These are phyloP conservation scores for human DNA, from an alignment of 2,113 vertebrate species.

Conservation along the genomic window GRCh38 chr5:22433501-22434000, in stretches of 20 bases:
- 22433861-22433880: background rate
- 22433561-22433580: background rate
- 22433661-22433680: background rate
- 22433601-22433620: background rate
- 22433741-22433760: background rate
- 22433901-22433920: background rate
- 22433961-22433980: background rate
- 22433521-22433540: background rate
- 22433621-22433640: background rate
- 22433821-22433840: background rate
- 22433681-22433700: background rate
- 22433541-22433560: background rate
- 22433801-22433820: background rate
- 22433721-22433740: background rate
- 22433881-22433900: background rate
- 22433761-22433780: background rate
- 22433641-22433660: background rate
- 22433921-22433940: background rate
- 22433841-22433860: background rate
- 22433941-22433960: background rate
- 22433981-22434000: background rate
- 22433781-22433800: background rate
- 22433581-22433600: background rate
- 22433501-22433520: background rate
- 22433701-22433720: background rate